A percentile compares a stretch with the other conserved stretches of the same genome.
These are phyloP conservation scores for Cetoscarus ocellatus DNA, from an alignment of 2,797 vertebrate genomes.

Conservation along the genomic window DNA sequence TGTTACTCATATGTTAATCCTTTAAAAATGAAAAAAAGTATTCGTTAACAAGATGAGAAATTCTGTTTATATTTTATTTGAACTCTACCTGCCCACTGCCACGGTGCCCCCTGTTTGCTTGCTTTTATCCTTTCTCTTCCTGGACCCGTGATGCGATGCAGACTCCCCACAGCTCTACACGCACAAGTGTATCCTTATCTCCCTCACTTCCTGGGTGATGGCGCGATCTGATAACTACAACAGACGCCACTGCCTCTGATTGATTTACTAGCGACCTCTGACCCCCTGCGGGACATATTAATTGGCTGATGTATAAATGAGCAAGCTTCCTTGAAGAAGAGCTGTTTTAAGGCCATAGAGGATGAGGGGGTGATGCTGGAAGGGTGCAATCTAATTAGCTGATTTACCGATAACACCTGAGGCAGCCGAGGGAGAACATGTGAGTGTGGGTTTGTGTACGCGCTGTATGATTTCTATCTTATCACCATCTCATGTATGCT, in stretches of 20 bases:
- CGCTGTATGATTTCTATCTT: constrained; percentile 46
- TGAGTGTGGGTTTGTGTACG: not conserved
- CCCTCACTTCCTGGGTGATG: constrained; percentile 64
- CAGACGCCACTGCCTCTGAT: constrained; percentile 72
- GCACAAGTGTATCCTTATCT: constrained; percentile 68
- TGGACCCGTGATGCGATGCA: constrained; percentile 19
- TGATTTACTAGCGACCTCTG: constrained; percentile 83
- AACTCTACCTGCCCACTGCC: not conserved
- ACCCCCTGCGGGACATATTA: constrained; percentile 74
- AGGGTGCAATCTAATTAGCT: constrained; percentile 79
- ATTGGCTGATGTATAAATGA: constrained; percentile 77
- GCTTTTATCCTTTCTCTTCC: not conserved
- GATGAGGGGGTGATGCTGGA: constrained; percentile 42
- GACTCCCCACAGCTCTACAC: constrained; percentile 42
- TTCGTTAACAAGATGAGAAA: not conserved
- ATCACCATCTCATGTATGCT: constrained; percentile 27
- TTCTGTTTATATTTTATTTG: not conserved
- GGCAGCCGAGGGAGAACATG: constrained; percentile 20
- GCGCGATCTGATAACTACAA: constrained; percentile 71
- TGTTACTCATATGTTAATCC: no score
- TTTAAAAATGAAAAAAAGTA: no score
- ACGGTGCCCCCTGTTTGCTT: not conserved
- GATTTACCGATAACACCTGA: constrained; percentile 79
- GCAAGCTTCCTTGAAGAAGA: constrained; percentile 62
- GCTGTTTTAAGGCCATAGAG: constrained; percentile 62